phyloP scores from a whole-genome alignment of 2,888 invertebrate species.

The Stegophylla sp. region DNA sequence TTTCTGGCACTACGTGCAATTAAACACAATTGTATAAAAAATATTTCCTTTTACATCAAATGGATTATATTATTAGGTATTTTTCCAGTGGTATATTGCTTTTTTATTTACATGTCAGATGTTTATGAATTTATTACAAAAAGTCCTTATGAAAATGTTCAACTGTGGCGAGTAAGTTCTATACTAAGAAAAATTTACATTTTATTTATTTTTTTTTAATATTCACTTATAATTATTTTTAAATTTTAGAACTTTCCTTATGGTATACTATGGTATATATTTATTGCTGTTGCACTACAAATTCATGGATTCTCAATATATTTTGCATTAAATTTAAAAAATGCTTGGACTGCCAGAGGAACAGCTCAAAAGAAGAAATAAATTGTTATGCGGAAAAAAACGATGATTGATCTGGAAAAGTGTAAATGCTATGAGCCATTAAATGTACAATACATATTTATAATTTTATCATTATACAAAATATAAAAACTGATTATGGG shows the following conservation, averaged over 20 bases:
- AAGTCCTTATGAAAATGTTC: slow-evolving; percentile 73
- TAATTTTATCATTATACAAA: slow-evolving; percentile 10
- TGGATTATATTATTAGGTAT: slow-evolving; percentile 81
- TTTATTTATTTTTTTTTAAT: slow-evolving; percentile 38
- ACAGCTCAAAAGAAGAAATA: slow-evolving; percentile 63
- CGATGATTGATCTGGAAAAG: slow-evolving; percentile 34
- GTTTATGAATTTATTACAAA: slow-evolving; percentile 81
- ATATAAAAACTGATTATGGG: not conserved
- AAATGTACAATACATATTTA: slow-evolving; percentile 23
- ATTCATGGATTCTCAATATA: slow-evolving; percentile 86
- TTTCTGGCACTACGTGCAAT: slow-evolving; percentile 86
- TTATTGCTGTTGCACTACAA: slow-evolving; percentile 84
- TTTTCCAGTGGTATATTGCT: slow-evolving; percentile 81
- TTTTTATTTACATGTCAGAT: slow-evolving; percentile 82
- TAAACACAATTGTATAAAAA: slow-evolving; percentile 80
- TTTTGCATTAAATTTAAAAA: slow-evolving; percentile 82
- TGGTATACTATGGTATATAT: slow-evolving; percentile 90
- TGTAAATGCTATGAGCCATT: slow-evolving; percentile 29
- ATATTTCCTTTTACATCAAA: slow-evolving; percentile 80
- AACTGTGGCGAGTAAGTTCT: slow-evolving; percentile 79
- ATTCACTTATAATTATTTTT: slow-evolving; percentile 25
- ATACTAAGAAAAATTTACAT: slow-evolving; percentile 13
- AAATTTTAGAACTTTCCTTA: slow-evolving; percentile 82
- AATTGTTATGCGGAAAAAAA: slow-evolving; percentile 24
- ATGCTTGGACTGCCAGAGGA: slow-evolving; percentile 82